Base-by-base conservation (phyloP, 2,888 invertebrate genomes). In the Kuschelorhynchus macadamiae region DNA sequence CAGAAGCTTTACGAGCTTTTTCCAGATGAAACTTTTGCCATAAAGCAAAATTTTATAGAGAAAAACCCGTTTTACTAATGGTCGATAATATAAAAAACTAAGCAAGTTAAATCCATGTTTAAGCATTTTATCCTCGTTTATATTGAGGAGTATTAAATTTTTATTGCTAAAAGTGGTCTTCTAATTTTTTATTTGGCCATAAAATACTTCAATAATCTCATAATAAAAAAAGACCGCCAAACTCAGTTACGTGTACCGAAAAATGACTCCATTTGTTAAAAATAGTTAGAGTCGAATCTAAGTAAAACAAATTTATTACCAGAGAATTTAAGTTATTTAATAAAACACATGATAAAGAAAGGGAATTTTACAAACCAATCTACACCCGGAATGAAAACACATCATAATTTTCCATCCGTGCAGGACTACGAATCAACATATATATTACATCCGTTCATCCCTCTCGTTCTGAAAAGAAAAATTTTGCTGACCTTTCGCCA, bases 231-330 rank as follows among this genome's bases (percentile, higher is more conserved):
- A 63, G 39, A 21, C 33, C 25, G 39, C 33, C 53, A 46, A 55
- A 63, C 55, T 63, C 47, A 42, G 53, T 53, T 63, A 46, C 47
- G 47, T 63, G 41, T 55, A 36, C 36, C 18, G 53, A 39, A 53
- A 47, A 60, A 63, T 47, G 44, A 39, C 46, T 18, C 41, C 46
- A 12, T 56, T 41, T 16, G 60, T 49, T 46, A 46, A 57, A 57
- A 57, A 66, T 66, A 59, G 59, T 59, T 66, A 53, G 59, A 59
- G 65, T 50, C 65, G 52, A 21, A 47, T 33, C 52, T 59, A 59
- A 52, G 41, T 59, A 47, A 59, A 32, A 53, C 46, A 32, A 30
- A 66, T 66, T 65, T 66, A 66, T 59, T 66, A 59, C 33, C 8
- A 33, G 33, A 33, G 21, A 7, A 17, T 18, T 21, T 21, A 21